Conservation (phyloP, 2,797 vertebrate species). For the Propithecus deckenii region DNA sequence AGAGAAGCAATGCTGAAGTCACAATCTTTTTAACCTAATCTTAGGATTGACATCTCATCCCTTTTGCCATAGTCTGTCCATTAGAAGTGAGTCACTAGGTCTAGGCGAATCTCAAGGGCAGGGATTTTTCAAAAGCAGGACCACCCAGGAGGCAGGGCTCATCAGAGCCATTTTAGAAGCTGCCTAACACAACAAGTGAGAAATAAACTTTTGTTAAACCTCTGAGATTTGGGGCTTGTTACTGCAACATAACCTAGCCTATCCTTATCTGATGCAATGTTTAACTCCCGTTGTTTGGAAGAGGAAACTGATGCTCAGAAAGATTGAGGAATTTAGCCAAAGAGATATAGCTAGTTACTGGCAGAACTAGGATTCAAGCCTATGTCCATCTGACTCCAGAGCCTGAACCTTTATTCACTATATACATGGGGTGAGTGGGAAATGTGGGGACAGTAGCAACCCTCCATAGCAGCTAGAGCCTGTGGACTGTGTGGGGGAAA, state of each 20-base stretch:
- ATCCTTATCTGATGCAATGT: background rate
- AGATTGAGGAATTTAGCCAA: background rate
- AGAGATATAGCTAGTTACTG: background rate
- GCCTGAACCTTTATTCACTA: background rate
- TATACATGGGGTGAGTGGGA: background rate
- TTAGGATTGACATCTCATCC: background rate
- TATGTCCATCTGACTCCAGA: background rate
- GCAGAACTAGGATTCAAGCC: background rate
- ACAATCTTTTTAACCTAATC: background rate
- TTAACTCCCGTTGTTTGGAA: background rate
- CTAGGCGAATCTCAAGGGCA: background rate
- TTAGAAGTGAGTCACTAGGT: background rate
- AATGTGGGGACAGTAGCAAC: background rate
- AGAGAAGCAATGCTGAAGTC: background rate
- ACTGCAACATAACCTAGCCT: background rate
- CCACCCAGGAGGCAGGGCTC: background rate
- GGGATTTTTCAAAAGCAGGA: background rate
- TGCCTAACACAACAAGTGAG: background rate
- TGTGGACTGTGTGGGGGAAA: background rate
- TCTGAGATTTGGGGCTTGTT: background rate
- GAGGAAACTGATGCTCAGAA: background rate
- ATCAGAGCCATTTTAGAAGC: background rate
- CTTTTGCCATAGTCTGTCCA: background rate
- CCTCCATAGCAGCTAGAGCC: background rate
- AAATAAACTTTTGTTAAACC: background rate